phyloP scores from a whole-genome alignment of 1,140 invertebrate genomes.

The Drosophila nannoptera region DNA sequence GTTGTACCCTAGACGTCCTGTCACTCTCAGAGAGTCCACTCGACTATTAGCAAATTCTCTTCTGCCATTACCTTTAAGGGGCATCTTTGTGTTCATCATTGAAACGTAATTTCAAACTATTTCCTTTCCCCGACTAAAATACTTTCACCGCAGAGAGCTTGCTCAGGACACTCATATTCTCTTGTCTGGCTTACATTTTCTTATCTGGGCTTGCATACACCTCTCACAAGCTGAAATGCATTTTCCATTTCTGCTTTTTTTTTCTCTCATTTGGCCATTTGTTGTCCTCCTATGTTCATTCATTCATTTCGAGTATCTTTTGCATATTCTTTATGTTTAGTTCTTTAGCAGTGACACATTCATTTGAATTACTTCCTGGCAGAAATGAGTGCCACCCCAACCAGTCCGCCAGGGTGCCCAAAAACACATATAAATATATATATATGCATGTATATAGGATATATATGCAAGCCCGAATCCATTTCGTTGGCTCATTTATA shows the following conservation, averaged over 20 bases:
- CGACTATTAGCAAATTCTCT: background rate
- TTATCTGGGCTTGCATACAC: slow-evolving; percentile 18
- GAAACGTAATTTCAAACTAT: background rate
- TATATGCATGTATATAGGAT: slow-evolving; percentile 9
- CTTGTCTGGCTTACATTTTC: slow-evolving; percentile 21
- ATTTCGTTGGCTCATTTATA: slow-evolving; percentile 59
- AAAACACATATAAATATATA: background rate
- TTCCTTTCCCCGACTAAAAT: slow-evolving; percentile 1
- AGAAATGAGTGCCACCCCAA: slow-evolving; percentile 28
- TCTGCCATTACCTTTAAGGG: background rate
- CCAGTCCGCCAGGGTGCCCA: background rate
- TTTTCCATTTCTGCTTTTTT: slow-evolving; percentile 5
- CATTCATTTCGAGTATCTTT: slow-evolving; percentile 33
- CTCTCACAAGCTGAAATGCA: slow-evolving; percentile 9
- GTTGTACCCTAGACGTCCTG: no score
- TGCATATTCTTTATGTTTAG: slow-evolving; percentile 45
- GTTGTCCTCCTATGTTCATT: slow-evolving; percentile 34
- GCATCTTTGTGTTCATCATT: background rate
- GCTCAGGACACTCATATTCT: slow-evolving; percentile 7
- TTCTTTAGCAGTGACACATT: slow-evolving; percentile 54
- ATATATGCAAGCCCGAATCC: slow-evolving; percentile 48
- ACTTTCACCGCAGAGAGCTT: slow-evolving; percentile 21
- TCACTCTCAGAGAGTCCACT: no score
- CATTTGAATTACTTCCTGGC: slow-evolving; percentile 62
- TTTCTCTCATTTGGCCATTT: slow-evolving; percentile 25